Percentiles rank a stretch among this genome's conserved stretches.
Conservation (phyloP, 2,113 vertebrate species). For the Silurus asotus region DNA sequence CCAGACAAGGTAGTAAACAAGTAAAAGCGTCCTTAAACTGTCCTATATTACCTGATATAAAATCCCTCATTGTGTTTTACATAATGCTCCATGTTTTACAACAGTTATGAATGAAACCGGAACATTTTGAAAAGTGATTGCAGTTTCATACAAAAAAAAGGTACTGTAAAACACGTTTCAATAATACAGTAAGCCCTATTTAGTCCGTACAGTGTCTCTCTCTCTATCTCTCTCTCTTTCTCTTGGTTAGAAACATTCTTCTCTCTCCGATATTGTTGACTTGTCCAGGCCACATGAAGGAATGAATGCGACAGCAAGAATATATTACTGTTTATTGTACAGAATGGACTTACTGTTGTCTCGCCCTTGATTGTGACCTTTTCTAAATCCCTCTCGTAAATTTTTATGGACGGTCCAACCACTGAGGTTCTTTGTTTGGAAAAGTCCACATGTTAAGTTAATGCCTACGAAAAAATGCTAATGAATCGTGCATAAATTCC, state of each 20-base stretch:
- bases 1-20: not conserved
- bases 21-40: not conserved
- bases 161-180: not conserved
- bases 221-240: not conserved
- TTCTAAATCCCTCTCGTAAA: not conserved
- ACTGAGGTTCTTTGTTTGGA: conserved; percentile 10
- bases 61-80: not conserved
- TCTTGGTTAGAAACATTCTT: not conserved
- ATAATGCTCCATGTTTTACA: too few relatives aligned
- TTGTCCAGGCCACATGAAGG: not conserved
- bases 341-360: conserved; percentile 9
- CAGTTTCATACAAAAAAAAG: not conserved
- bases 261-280: not conserved
- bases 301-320: conserved; percentile 7
- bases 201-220: not conserved
- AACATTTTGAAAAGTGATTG: not conserved
- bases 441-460: conserved; percentile 8
- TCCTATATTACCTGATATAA: not conserved
- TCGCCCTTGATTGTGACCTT: conserved; percentile 14
- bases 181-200: not conserved
- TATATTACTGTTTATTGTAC: not conserved
- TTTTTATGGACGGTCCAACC: not conserved
- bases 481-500: conserved; percentile 17
- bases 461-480: conserved; percentile 18
- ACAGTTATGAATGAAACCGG: not conserved